Evolutionary conservation across 2,888 invertebrate genomes (phyloP).

Genomic region (Clostera curtula): DNA sequence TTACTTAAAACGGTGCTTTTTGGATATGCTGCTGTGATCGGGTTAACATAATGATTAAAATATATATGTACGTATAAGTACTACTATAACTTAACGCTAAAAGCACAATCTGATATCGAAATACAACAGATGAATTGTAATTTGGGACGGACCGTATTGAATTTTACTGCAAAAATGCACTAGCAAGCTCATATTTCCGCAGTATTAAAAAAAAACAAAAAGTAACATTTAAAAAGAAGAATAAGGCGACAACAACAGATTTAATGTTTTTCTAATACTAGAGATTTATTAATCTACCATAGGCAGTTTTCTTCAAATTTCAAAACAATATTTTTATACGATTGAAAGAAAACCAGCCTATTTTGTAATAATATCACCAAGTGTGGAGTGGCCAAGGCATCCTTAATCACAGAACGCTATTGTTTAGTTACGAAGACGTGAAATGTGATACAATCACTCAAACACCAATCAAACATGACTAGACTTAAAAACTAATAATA

Average conservation of each 20-base stretch:
- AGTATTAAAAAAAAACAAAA: slow-evolving; percentile 15
- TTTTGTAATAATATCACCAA: slow-evolving; percentile 43
- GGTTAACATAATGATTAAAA: slow-evolving; percentile 42
- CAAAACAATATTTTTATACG: slow-evolving; percentile 19
- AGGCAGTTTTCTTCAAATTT: slow-evolving; percentile 28
- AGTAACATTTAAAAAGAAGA: slow-evolving; percentile 12
- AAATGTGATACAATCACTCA: slow-evolving; percentile 10
- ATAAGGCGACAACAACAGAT: slow-evolving; percentile 25
- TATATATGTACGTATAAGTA: too few relatives aligned
- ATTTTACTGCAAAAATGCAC: slow-evolving; percentile 26
- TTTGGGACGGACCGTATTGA: slow-evolving; percentile 47
- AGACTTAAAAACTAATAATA: too few relatives aligned
- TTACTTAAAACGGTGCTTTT: slow-evolving; percentile 45
- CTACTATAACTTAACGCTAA: slow-evolving; percentile 37
- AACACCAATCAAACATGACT: slow-evolving; percentile 26
- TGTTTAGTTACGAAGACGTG: slow-evolving; percentile 31
- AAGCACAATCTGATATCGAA: slow-evolving; percentile 25
- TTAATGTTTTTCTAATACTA: slow-evolving; percentile 16
- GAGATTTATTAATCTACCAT: slow-evolving; percentile 25
- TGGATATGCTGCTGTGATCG: slow-evolving; percentile 56
- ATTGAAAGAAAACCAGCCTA: slow-evolving; percentile 34
- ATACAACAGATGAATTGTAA: slow-evolving; percentile 26
- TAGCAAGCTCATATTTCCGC: slow-evolving; percentile 25
- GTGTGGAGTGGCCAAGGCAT: slow-evolving; percentile 54
- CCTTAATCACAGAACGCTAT: slow-evolving; percentile 59